Evolutionary conservation across 2,888 invertebrate genomes (phyloP).

Genomic region (Notodonta ziczac): DNA sequence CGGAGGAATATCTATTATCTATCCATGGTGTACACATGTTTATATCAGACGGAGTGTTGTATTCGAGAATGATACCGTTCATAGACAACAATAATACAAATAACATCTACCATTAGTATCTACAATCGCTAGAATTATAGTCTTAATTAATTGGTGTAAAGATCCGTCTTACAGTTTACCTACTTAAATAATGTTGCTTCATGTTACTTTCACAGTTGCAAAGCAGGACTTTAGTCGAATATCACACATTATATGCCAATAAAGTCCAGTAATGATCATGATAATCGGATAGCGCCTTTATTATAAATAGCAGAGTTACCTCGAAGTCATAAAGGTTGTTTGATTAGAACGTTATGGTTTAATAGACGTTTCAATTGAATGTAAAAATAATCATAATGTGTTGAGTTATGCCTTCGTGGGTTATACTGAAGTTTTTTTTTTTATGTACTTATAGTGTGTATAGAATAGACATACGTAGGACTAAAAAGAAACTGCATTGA

Average conservation of each 20-base stretch:
- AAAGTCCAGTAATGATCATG: not conserved
- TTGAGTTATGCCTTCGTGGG: no score
- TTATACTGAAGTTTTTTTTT: no score
- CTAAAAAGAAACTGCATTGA: not conserved
- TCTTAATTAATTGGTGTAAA: slow-evolving; percentile 84
- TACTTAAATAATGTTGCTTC: slow-evolving; percentile 58
- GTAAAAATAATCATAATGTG: no score
- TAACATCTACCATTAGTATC: slow-evolving; percentile 70
- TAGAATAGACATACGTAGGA: no score
- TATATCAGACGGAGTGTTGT: slow-evolving; percentile 15
- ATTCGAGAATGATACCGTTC: slow-evolving; percentile 32
- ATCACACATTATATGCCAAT: slow-evolving; percentile 37
- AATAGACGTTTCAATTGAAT: no score
- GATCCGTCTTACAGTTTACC: slow-evolving; percentile 73
- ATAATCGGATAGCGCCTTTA: not conserved
- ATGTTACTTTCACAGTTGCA: slow-evolving; percentile 40
- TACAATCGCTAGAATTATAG: slow-evolving; percentile 70
- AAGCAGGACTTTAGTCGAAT: slow-evolving; percentile 41
- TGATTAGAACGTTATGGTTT: no score
- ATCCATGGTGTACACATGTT: slow-evolving; percentile 5
- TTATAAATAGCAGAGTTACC: slow-evolving; percentile 8
- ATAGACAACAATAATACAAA: slow-evolving; percentile 67
- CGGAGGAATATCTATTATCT: not conserved
- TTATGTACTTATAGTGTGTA: no score
- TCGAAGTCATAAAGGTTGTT: not conserved